Percentiles rank a stretch among this genome's conserved stretches.
phyloP scores from a whole-genome alignment of 2,888 invertebrate genomes.

The Neuroscelio doddi region DNA sequence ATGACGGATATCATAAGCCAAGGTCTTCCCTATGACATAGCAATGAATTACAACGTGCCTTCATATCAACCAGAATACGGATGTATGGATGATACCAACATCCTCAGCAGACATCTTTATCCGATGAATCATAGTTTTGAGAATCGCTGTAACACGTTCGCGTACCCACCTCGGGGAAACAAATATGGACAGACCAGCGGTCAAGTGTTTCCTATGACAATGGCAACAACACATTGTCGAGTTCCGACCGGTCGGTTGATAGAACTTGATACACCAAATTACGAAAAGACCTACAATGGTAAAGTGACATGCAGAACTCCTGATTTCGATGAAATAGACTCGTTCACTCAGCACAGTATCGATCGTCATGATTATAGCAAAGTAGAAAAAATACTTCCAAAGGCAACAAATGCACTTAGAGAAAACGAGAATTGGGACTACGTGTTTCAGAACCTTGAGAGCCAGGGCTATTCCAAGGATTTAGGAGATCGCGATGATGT shows the following conservation, averaged over 20 bases:
- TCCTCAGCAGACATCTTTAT: slow-evolving; percentile 42
- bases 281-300: slow-evolving; percentile 54
- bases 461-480: slow-evolving; percentile 80
- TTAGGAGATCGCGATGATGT: slow-evolving; percentile 80
- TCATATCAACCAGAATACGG: slow-evolving; percentile 54
- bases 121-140: slow-evolving; percentile 47
- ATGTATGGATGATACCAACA: slow-evolving; percentile 45
- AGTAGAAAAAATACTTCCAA: slow-evolving; percentile 51
- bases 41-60: slow-evolving; percentile 53
- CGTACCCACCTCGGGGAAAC: slow-evolving; percentile 47
- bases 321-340: slow-evolving; percentile 58
- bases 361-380: slow-evolving; percentile 54
- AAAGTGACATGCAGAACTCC: slow-evolving; percentile 49
- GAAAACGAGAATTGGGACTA: slow-evolving; percentile 85
- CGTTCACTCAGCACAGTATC: slow-evolving; percentile 42
- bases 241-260: slow-evolving; percentile 82
- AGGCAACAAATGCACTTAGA: slow-evolving; percentile 34
- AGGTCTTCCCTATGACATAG: slow-evolving; percentile 54
- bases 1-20: slow-evolving; percentile 51
- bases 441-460: slow-evolving; percentile 84
- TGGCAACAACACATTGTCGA: slow-evolving; percentile 50
- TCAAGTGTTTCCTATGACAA: slow-evolving; percentile 69
- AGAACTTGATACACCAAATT: slow-evolving; percentile 75
- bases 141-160: slow-evolving; percentile 49
- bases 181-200: slow-evolving; percentile 42